Percentiles rank a stretch among this genome's conserved stretches.
These are phyloP conservation scores for Parazoanthus atlanticus DNA, from an alignment of 92 coral and sea anemone genomes.

Conservation along the genomic window DNA sequence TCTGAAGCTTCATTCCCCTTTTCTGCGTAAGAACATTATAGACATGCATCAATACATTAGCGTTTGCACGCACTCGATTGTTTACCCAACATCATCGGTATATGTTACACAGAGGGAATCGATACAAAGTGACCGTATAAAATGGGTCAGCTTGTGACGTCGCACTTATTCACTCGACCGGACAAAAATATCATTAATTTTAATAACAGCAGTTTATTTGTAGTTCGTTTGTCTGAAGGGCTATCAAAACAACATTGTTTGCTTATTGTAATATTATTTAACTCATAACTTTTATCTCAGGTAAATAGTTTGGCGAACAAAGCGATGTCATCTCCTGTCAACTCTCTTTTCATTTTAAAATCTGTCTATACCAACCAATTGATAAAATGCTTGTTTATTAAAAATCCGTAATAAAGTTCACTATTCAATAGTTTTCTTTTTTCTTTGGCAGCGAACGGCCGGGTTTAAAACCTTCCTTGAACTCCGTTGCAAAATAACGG, in stretches of 20 bases:
- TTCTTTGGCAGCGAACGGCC: background rate
- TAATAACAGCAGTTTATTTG: background rate
- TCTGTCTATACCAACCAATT: background rate
- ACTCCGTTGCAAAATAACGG: background rate
- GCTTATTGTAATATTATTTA: background rate
- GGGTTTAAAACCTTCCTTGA: background rate
- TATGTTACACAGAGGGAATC: no score
- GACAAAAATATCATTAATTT: background rate
- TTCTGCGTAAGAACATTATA: no score
- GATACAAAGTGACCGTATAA: no score
- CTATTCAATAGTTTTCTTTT: background rate
- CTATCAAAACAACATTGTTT: constrained; percentile 6
- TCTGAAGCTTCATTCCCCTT: no score
- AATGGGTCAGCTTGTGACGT: no score
- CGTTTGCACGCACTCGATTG: no score
- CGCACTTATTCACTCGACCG: no score
- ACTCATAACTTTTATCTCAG: background rate
- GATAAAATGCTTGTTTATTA: background rate
- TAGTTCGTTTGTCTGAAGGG: background rate
- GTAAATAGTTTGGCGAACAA: background rate
- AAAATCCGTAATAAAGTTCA: background rate
- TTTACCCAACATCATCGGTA: no score
- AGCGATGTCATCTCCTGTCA: background rate
- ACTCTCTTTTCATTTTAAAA: background rate
- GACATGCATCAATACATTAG: no score